Percentiles rank a stretch among this genome's conserved stretches.
Conservation (phyloP, 35 echinoderm and acorn worm genomes). For the Hemicentrotus pulcherrimus region DNA sequence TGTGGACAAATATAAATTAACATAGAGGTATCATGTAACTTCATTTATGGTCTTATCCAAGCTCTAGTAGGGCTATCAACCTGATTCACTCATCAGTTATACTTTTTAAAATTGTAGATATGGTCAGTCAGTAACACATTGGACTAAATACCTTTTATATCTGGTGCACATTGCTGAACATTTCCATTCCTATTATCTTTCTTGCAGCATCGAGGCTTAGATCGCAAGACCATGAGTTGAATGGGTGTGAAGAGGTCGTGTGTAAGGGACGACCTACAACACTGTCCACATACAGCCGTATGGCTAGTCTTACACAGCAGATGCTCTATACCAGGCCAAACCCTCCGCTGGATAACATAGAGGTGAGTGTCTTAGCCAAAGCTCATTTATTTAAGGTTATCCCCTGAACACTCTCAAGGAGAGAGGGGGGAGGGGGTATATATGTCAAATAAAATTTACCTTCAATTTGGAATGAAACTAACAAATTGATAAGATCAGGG, state of each 20-base stretch:
- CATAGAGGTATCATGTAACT: no score
- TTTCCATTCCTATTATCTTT: neutral
- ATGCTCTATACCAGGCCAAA: constrained; percentile 70
- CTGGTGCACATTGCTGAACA: neutral
- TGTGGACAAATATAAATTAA: no score
- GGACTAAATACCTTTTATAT: neutral
- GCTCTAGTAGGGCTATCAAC: no score
- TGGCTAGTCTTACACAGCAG: constrained; percentile 61
- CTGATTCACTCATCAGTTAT: no score
- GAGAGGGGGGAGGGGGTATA: no score
- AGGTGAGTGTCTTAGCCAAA: constrained; percentile 52
- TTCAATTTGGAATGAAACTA: no score
- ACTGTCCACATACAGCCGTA: constrained; percentile 70
- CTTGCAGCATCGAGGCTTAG: constrained; percentile 43
- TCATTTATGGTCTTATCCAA: no score
- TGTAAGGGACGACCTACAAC: constrained; percentile 53
- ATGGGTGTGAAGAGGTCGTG: constrained; percentile 27
- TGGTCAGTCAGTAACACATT: neutral
- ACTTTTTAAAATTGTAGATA: neutral
- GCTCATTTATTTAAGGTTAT: neutral
- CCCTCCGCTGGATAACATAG: constrained; percentile 59
- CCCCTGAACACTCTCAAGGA: no score
- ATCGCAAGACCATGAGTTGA: constrained; percentile 44
- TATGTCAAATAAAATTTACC: no score
- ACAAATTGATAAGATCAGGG: no score